Percentiles rank a stretch among this genome's conserved stretches.
Conservation (phyloP, 2,113 vertebrate species). For the Xenotilapia longispinis region DNA sequence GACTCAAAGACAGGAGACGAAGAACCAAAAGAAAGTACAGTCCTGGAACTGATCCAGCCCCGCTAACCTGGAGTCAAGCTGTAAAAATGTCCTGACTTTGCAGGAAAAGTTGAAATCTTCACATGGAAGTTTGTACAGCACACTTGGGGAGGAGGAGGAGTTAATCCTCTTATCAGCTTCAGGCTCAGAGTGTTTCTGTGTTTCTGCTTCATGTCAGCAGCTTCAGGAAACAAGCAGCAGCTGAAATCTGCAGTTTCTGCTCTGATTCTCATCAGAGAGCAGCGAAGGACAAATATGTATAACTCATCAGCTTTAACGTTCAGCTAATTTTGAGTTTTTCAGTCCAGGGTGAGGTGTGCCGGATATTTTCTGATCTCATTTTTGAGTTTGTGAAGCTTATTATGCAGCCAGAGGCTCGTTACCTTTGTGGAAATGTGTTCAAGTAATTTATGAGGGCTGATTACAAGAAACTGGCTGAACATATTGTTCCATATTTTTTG, state of each 20-base stretch:
- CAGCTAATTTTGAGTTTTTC: not conserved
- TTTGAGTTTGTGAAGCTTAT: not conserved
- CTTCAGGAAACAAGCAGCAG: not conserved
- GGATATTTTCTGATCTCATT: not conserved
- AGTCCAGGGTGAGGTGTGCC: not conserved
- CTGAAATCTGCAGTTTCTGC: not conserved
- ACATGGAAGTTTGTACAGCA: not conserved
- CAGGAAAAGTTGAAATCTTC: not conserved
- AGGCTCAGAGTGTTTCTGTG: not conserved
- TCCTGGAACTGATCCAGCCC: not conserved
- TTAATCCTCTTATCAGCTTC: not conserved
- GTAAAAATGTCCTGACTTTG: not conserved
- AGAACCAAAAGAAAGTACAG: not conserved
- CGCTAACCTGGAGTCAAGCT: not conserved
- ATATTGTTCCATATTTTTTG: not conserved
- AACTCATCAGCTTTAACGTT: not conserved
- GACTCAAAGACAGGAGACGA: not conserved
- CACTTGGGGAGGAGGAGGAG: not conserved
- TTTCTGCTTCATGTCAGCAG: not conserved
- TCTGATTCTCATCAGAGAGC: not conserved
- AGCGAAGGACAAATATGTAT: not conserved
- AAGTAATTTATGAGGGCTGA: not conserved
- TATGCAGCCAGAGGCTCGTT: not conserved
- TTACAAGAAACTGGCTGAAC: not conserved
- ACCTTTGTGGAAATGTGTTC: not conserved